Base-by-base conservation (phyloP, 2,113 vertebrate species). In the Coregonus clupeaformis region DNA sequence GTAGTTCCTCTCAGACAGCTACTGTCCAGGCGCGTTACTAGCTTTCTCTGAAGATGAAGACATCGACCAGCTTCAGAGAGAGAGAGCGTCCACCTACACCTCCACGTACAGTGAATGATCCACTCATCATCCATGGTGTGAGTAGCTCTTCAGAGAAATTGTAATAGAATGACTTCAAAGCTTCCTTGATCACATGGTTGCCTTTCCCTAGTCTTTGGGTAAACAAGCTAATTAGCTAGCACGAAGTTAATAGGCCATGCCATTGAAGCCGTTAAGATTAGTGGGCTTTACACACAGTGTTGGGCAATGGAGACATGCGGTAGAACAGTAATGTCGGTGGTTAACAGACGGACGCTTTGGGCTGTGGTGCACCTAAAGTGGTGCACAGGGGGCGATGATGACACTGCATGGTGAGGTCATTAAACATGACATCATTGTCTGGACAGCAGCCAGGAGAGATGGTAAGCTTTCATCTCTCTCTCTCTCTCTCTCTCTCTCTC, bases 391-490 rank as follows among this genome's bases (percentile, higher is more conserved):
- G 71, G 83, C 49, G 69, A 59, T 82, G 86, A 86, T 86, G 84
- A 88, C 86, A 86, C 84, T 79, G 82, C 86, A 86, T 73, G 82
- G 80, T 86, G 84, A 88, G 79, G 86, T 88, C 86, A 88, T 88
- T 59, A 77, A 72, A 76, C 71, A 86, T 86, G 86, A 88, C 84
- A 88, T 86, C 86, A 86, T 82, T 78, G 47, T 77, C 74, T 86
- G 80, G 86, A 77, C 70, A 18, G 32, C 70, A 81, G 84, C 86
- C 84, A 88, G 67, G 24, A 71, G 72, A 76, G 65, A 36, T 16
- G 78, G 70, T 72, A 27, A 62, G 27, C 71, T 22, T 27, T 68
- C 36, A 13, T 45, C n/a, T 12, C 75, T 52, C 64, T 65, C 9
- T 77, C 42, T 72, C 71, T 74, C 71, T 66, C 60, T 74, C 57